phyloP scores from a whole-genome alignment of 2,888 invertebrate species.

The Malthinus flaveolus region DNA sequence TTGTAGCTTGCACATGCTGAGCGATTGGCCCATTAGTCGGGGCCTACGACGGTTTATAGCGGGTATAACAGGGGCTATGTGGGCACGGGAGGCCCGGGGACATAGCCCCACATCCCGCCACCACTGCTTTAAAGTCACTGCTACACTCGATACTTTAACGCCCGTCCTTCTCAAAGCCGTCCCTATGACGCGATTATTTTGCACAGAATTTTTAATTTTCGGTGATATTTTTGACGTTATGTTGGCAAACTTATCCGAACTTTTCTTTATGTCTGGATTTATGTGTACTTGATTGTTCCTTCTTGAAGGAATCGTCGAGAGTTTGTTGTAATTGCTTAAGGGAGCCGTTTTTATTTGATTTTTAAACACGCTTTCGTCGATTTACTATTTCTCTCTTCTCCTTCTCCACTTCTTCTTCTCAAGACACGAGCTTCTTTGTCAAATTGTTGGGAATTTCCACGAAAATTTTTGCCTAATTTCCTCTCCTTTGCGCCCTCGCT shows the following conservation, averaged over 20 bases:
- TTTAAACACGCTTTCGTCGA: neutral
- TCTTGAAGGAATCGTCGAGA: constrained; percentile 14
- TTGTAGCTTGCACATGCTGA: constrained; percentile 81
- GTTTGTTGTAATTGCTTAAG: constrained; percentile 25
- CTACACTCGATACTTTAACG: constrained; percentile 52
- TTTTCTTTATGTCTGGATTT: constrained; percentile 9
- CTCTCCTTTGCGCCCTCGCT: constrained; percentile 1
- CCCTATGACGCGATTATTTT: constrained; percentile 30
- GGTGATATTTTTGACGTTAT: constrained; percentile 22
- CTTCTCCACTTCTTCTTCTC: neutral
- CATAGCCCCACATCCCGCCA: constrained; percentile 57
- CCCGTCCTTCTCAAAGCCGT: constrained; percentile 40
- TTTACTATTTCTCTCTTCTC: neutral
- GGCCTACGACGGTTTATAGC: constrained; percentile 41
- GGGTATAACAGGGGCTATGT: constrained; percentile 43
- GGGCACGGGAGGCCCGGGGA: constrained; percentile 51
- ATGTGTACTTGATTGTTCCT: constrained; percentile 14
- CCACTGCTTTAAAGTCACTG: constrained; percentile 56
- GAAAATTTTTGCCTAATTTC: neutral
- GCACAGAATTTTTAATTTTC: constrained; percentile 32
- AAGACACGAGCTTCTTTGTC: neutral
- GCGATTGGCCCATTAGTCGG: constrained; percentile 75
- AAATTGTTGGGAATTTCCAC: neutral
- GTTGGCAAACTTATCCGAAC: constrained; percentile 14
- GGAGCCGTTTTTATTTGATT: constrained; percentile 29